phyloP scores from a whole-genome alignment of 2,113 vertebrate species.

The Baryphthengus martii region DNA sequence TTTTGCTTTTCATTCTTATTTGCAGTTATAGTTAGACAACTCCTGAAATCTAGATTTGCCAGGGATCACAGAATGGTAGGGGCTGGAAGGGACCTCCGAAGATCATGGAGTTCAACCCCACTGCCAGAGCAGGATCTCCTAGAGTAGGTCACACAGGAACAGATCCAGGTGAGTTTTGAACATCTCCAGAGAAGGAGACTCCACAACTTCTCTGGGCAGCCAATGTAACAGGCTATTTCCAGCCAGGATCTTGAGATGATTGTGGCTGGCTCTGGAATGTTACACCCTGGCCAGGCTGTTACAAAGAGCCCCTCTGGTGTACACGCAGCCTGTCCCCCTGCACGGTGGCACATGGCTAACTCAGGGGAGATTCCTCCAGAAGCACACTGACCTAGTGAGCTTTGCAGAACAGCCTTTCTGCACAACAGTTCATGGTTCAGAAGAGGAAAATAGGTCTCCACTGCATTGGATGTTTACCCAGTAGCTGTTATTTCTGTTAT shows the following conservation, averaged over 20 bases:
- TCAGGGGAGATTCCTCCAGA: neutral
- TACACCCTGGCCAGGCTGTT: neutral
- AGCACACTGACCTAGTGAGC: neutral
- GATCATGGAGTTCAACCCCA: too few relatives aligned
- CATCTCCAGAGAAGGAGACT: too few relatives aligned
- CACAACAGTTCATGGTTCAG: neutral
- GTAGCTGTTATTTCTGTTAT: neutral
- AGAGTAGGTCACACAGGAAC: too few relatives aligned
- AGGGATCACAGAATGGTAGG: too few relatives aligned
- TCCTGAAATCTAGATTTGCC: neutral
- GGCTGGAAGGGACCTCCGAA: too few relatives aligned
- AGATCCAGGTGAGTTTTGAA: too few relatives aligned
- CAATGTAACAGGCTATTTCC: neutral
- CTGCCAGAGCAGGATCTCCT: too few relatives aligned
- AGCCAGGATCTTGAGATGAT: neutral
- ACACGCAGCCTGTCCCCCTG: neutral
- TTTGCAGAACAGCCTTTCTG: neutral
- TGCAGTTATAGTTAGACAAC: neutral
- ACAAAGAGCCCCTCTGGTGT: neutral
- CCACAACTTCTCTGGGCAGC: too few relatives aligned
- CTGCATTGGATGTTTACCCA: neutral
- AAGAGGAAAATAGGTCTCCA: neutral
- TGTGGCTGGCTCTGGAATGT: neutral
- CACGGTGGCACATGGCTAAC: neutral
- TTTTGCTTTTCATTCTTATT: neutral